Percentiles rank a stretch among this genome's conserved stretches.
Conservation (phyloP, 2,797 vertebrate genomes). For the Brotula barbata region DNA sequence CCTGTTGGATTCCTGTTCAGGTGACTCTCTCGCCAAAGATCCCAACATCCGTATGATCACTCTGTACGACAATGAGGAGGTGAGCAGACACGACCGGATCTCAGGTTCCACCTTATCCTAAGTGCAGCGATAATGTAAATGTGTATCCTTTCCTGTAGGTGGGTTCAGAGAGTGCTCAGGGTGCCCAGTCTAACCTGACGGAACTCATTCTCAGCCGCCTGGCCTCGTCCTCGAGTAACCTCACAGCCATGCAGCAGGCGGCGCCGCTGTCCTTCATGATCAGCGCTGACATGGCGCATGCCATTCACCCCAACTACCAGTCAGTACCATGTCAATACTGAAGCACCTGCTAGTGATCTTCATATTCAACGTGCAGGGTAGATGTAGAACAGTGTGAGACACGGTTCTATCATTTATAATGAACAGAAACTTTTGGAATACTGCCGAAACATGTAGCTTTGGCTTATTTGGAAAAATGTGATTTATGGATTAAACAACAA, state of each 20-base stretch:
- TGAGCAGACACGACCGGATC: slow-evolving; percentile 40
- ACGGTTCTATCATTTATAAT: no score
- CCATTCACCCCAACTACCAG: slow-evolving; percentile 94
- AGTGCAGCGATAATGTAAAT: no score
- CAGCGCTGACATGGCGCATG: slow-evolving; percentile 97
- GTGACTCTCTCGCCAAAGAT: slow-evolving; percentile 82
- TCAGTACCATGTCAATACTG: no score
- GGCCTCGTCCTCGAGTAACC: slow-evolving; percentile 78
- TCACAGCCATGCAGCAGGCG: slow-evolving; percentile 92
- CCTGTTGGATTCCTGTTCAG: slow-evolving; percentile 83
- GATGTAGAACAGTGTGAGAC: no score
- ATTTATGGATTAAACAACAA: no score
- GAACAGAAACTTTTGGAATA: no score
- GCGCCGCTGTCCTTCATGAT: slow-evolving; percentile 94
- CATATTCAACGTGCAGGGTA: no score
- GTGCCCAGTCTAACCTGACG: slow-evolving; percentile 90
- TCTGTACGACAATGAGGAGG: slow-evolving; percentile 96
- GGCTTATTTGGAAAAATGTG: no score
- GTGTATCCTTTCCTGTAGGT: slow-evolving; percentile 75
- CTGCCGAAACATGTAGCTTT: no score
- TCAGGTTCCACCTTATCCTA: no score
- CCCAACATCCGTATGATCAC: slow-evolving; percentile 89
- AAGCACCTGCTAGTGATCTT: no score
- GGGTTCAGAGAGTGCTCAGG: slow-evolving; percentile 93
- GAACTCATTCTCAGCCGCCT: slow-evolving; percentile 92